phyloP scores from a whole-genome alignment of 2,888 invertebrate species.

The Autographa gamma region DNA sequence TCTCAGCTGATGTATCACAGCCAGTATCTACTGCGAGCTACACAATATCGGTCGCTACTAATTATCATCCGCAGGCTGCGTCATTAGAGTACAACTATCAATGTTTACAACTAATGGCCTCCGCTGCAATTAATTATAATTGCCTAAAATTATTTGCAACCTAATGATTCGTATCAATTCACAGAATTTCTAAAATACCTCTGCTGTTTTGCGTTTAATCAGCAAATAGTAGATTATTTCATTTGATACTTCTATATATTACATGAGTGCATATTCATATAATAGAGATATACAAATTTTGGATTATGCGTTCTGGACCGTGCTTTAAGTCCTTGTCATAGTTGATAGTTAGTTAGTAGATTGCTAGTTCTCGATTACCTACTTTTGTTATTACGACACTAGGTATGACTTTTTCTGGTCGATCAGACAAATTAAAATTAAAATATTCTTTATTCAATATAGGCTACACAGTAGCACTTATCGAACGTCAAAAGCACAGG shows the following conservation, averaged over 20 bases:
- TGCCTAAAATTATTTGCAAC: constrained; percentile 19
- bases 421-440: too few relatives aligned
- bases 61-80: background rate
- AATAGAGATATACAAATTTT: too few relatives aligned
- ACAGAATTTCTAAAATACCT: constrained; percentile 21
- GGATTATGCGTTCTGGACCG: too few relatives aligned
- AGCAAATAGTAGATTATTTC: constrained; percentile 27
- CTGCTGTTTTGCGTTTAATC: constrained; percentile 17
- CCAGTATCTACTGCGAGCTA: background rate
- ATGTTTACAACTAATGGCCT: constrained; percentile 16
- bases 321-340: too few relatives aligned
- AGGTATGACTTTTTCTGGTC: too few relatives aligned
- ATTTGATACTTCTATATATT: constrained; percentile 5
- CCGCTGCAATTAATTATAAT: constrained; percentile 26
- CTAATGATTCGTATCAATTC: constrained; percentile 40
- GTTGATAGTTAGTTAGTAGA: too few relatives aligned
- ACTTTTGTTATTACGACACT: background rate
- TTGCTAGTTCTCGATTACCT: background rate
- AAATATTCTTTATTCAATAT: too few relatives aligned
- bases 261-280: background rate
- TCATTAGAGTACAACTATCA: background rate
- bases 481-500: too few relatives aligned
- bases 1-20: background rate
- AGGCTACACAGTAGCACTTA: too few relatives aligned
- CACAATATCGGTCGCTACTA: background rate